Conservation (phyloP, 2,888 invertebrate genomes). For the Diaperis boleti region DNA sequence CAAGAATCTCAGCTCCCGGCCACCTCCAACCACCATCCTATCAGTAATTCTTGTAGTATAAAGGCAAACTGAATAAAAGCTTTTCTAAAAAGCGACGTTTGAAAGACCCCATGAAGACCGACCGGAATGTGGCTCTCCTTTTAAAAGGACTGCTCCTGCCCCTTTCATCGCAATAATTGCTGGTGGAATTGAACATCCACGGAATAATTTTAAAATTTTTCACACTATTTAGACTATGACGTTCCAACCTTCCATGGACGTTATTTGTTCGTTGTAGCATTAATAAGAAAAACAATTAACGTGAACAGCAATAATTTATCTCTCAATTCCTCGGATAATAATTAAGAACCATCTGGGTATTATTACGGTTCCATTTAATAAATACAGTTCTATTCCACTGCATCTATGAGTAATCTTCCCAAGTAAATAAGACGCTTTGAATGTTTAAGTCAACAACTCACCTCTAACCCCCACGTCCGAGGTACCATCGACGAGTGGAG, state of each 20-base stretch:
- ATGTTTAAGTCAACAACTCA: constrained; percentile 10
- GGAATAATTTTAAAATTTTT: neutral
- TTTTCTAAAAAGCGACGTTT: constrained; percentile 11
- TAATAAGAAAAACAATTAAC: constrained; percentile 20
- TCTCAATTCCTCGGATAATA: constrained; percentile 11
- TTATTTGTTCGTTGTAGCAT: constrained; percentile 1
- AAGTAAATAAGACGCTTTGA: constrained; percentile 22
- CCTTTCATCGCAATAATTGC: neutral
- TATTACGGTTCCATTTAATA: constrained; percentile 30
- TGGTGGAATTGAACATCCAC: neutral
- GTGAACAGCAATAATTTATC: constrained; percentile 19
- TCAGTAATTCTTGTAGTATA: neutral
- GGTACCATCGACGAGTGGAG: constrained; percentile 3
- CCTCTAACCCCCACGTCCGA: constrained; percentile 40
- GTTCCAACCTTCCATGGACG: neutral
- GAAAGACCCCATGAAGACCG: constrained; percentile 7
- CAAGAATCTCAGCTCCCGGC: too few relatives aligned
- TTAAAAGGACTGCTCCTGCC: constrained; percentile 1
- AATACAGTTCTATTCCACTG: constrained; percentile 28
- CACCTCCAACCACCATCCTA: too few relatives aligned
- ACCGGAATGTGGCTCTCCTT: constrained; percentile 9
- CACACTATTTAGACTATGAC: too few relatives aligned
- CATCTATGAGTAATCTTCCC: constrained; percentile 21
- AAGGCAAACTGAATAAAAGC: neutral
- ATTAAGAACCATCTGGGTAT: constrained; percentile 14